Evolutionary conservation across 2,113 vertebrate species (phyloP), one percentile per base, ranked within the genome.

Genomic region (Lycaon pictus): DNA sequence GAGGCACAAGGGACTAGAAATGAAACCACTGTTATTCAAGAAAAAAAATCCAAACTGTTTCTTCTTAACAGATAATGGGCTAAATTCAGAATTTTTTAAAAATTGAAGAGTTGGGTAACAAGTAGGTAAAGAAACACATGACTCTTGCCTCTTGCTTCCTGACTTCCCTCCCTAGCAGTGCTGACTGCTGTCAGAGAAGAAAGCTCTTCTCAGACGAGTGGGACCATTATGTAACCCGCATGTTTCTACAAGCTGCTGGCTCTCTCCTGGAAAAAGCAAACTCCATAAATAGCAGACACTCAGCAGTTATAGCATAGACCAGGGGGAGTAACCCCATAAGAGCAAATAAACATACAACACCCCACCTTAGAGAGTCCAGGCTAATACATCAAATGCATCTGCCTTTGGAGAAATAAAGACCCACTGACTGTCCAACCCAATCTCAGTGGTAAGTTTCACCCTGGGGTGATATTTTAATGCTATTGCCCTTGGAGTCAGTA

Each of bases 401-500:
- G 95, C 74, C 92, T 92, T 77, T 89, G 92, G 89, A 89, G 82
- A 95, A 97, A 96, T 58, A 96, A 82, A 95, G 92, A 93, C n/a
- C 60, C 12, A 15, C 23, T 7, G 60, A 77, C 85, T 23, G 82
- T 93, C 92, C 94, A 71, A 60, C 92, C 58, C 53, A 65, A 7
- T 82, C 96, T 98, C 97, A 71, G 90, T 27, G 74, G 95, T 84
- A 58, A 96, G 79, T 63, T 95, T 89, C 90, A 53, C 97, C 96
- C 96, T 85, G 95, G 94, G 79, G 96, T 92, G 92, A 88, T 74
- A 92, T 98, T 97, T 98, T 76, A 92, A 67, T 88, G 97, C 94
- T 23, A 98, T 95, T 96, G 92, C 97, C 97, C 98, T 96, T 98
- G 97, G 98, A 98, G 94, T 83, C 97, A 35, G 98, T 98, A 97